These are phyloP conservation scores for Rostratula benghalensis DNA, from an alignment of 2,113 vertebrate species.

Conservation along the genomic window DNA sequence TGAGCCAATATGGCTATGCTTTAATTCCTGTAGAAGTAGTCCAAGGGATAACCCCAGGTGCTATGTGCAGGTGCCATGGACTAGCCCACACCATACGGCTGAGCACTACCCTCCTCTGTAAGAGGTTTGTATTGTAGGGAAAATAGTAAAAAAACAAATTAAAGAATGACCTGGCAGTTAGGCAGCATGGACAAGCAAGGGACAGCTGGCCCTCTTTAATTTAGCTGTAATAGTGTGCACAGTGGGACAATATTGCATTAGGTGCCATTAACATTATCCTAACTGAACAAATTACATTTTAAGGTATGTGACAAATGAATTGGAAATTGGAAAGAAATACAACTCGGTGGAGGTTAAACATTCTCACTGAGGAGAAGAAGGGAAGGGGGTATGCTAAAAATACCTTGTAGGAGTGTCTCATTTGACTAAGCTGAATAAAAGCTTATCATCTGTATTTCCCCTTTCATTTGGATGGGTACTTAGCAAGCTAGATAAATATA, in stretches of 20 bases:
- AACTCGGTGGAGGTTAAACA: not conserved
- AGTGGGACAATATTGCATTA: accelerated
- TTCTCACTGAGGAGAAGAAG: not conserved
- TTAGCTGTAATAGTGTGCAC: not conserved
- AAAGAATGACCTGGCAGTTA: not conserved
- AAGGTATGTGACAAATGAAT: not conserved
- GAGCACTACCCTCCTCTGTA: not conserved
- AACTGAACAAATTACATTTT: not conserved
- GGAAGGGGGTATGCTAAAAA: not conserved
- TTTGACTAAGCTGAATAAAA: not conserved
- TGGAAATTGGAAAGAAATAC: not conserved
- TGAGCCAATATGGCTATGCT: not conserved
- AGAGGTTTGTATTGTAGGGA: not conserved
- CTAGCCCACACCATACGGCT: not conserved
- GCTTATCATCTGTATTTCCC: not conserved
- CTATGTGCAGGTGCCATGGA: not conserved
- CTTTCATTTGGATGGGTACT: not conserved
- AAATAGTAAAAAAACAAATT: not conserved
- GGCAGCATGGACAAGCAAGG: not conserved
- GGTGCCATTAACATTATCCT: not conserved
- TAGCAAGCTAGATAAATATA: not conserved
- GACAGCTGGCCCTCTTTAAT: not conserved
- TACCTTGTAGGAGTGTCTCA: not conserved
- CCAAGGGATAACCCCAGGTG: not conserved
- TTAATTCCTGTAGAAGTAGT: not conserved